Evolutionary conservation across 2,888 invertebrate species (phyloP).

Genomic region (Epinotia ramella): DNA sequence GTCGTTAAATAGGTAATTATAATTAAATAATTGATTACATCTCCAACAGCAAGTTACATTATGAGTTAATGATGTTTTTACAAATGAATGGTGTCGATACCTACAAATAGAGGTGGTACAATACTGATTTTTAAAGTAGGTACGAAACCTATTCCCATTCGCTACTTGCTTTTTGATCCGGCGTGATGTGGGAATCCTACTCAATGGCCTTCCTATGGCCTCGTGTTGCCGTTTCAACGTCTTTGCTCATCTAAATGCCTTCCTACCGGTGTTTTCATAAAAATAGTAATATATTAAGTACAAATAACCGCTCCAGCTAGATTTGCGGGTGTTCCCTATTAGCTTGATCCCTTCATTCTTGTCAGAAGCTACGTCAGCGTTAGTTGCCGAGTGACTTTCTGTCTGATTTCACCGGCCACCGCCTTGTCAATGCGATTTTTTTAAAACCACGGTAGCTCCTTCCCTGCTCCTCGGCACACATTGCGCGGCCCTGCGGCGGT

Average conservation of each 20-base stretch:
- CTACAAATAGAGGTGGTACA: conserved; percentile 25
- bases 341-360: conserved; percentile 39
- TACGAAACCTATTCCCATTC: not conserved
- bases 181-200: not conserved
- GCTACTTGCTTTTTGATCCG: not conserved
- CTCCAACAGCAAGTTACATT: conserved; percentile 30
- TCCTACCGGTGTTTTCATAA: conserved; percentile 19
- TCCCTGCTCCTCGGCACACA: not conserved
- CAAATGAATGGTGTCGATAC: conserved; percentile 34
- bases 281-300: conserved; percentile 23
- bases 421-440: not conserved
- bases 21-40: conserved; percentile 29
- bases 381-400: conserved; percentile 1
- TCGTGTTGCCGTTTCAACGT: not conserved
- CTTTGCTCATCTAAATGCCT: conserved; percentile 24
- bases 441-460: not conserved
- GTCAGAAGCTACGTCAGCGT: conserved; percentile 18
- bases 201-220: not conserved
- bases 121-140: conserved; percentile 1
- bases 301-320: conserved; percentile 30
- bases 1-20: conserved; percentile 16
- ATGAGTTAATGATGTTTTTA: conserved; percentile 38
- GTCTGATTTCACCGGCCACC: not conserved
- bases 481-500: not conserved
- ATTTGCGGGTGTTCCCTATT: conserved; percentile 35